Evolutionary conservation across 2,113 vertebrate species (phyloP).

Genomic region (Proteles cristata): DNA sequence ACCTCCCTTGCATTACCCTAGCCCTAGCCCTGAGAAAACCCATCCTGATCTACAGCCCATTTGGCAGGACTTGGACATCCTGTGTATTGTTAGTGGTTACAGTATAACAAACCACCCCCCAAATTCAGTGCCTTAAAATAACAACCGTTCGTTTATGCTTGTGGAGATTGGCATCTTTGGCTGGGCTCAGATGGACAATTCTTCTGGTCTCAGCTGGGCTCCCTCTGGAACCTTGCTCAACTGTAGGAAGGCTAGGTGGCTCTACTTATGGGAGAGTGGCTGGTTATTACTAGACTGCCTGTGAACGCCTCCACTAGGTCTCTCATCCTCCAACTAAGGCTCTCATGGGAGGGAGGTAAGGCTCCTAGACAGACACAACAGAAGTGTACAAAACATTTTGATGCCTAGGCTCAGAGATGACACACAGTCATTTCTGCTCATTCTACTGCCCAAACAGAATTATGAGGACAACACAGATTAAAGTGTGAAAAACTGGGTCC

Average conservation of each 20-base stretch:
- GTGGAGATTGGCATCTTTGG: background rate
- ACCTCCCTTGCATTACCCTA: background rate
- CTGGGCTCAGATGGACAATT: background rate
- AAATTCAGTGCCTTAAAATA: conserved; percentile 21
- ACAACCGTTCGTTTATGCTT: background rate
- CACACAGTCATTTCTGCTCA: background rate
- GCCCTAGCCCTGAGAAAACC: background rate
- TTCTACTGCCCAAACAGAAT: background rate
- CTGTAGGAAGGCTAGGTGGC: background rate
- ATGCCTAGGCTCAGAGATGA: background rate
- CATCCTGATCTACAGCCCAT: background rate
- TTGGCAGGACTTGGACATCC: background rate
- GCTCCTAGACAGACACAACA: background rate
- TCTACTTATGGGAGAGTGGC: background rate
- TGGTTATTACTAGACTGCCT: background rate
- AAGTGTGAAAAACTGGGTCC: background rate
- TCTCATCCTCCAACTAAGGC: background rate
- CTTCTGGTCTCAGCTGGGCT: background rate
- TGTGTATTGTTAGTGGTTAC: background rate
- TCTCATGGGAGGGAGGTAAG: background rate
- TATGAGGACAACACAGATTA: background rate
- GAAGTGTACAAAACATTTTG: background rate
- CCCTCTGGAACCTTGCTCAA: background rate
- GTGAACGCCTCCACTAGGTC: background rate
- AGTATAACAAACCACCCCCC: background rate